phyloP scores from a whole-genome alignment of 2,888 invertebrate genomes.

The Drosophila niveifrons region DNA sequence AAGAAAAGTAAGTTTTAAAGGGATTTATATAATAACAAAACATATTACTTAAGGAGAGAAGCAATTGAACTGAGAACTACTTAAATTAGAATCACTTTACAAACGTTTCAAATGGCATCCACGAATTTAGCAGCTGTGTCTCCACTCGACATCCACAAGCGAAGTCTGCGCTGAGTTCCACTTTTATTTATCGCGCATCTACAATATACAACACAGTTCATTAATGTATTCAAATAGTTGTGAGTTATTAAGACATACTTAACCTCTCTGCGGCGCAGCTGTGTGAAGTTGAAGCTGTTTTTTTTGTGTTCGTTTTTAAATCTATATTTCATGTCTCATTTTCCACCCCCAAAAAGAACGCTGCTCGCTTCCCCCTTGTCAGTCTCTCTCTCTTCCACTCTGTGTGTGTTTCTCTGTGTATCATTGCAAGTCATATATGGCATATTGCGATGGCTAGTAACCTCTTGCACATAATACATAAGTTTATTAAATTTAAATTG shows the following conservation, averaged over 20 bases:
- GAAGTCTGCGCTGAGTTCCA: background rate
- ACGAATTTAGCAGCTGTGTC: background rate
- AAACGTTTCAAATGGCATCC: background rate
- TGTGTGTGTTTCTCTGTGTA: conserved; percentile 39
- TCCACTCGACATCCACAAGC: background rate
- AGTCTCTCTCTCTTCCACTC: no score
- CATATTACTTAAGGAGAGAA: background rate
- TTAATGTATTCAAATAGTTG: conserved; percentile 59
- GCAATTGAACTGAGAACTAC: background rate
- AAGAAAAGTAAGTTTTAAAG: no score
- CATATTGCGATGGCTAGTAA: conserved; percentile 74
- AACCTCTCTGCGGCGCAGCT: conserved; percentile 60
- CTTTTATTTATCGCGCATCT: conserved; percentile 18
- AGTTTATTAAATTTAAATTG: conserved; percentile 86
- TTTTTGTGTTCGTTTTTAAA: conserved; percentile 34
- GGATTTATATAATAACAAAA: no score
- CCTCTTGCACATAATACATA: conserved; percentile 84
- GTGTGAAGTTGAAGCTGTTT: conserved; percentile 24
- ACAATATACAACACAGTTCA: conserved; percentile 11
- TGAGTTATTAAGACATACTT: conserved; percentile 68
- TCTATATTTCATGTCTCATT: conserved; percentile 31
- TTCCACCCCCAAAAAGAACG: conserved; percentile 59
- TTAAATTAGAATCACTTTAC: background rate
- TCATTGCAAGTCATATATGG: conserved; percentile 70
- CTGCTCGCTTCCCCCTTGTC: background rate